Base-by-base conservation (phyloP, 2,797 vertebrate genomes). In the Parambassis ranga region DNA sequence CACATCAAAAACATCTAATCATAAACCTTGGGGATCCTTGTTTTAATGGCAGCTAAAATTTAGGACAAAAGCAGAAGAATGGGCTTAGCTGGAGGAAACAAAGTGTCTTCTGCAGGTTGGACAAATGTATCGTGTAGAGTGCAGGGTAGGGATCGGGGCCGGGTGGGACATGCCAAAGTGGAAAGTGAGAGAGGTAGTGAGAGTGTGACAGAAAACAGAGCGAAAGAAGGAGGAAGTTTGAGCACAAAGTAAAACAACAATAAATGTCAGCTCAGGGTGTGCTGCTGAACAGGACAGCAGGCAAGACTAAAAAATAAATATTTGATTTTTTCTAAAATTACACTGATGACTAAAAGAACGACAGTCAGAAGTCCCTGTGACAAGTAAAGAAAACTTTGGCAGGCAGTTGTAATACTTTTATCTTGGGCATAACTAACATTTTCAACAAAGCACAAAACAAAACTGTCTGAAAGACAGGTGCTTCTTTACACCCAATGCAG, bases 11-110 rank as follows among this genome's bases (percentile, higher is more conserved):
- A 64, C 58, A 52, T 73, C 32, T 65, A 61, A 71, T 84, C 53
- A 75, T 42, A 71, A 42, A 72, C 73, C 80, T 73, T 18, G 36
- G 75, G 82, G 86, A 83, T 71, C 82, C 77, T 65, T 56, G 37
- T 72, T 81, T 66, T 89, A 87, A 90, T 90, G 81, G 78, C 88
- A 67, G 71, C 59, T 57, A 65, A 62, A 84, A 87, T 86, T 81
- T 84, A 82, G 86, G 79, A 74, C 79, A 87, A 47, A 70, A 64
- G 77, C 59, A 80, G 74, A 71, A 81, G 77, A 84, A 72, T 64
- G 57, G 50, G 57, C 53, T 75, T 61, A 71, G 76, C 76, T 65
- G 3, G 56, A 38, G 70, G 69, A 82, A 79, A 78, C 72, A 75
- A 86, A 76, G 59, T 51, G 79, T 75, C 74, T 63, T 62, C 61